These are phyloP conservation scores for Cylindroiulus punctatus DNA, from an alignment of 2,888 invertebrate genomes.

Conservation along the genomic window DNA sequence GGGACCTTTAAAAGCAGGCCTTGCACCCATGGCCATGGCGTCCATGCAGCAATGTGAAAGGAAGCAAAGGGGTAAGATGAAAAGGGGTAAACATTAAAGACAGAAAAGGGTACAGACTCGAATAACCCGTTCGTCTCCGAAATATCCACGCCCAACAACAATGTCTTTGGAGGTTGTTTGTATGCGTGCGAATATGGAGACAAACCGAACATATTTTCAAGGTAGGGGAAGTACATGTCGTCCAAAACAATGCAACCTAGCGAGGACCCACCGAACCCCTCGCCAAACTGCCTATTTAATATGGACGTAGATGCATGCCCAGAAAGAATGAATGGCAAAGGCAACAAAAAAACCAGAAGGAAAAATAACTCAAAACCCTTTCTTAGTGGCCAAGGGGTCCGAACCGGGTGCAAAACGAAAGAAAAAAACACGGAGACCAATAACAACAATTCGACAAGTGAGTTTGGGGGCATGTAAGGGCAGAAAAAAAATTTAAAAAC, in stretches of 20 bases:
- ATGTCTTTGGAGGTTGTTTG: constrained; percentile 37
- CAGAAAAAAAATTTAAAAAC: neutral
- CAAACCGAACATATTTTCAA: constrained; percentile 36
- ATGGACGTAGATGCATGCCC: constrained; percentile 6
- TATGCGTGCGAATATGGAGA: constrained; percentile 45
- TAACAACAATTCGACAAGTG: constrained; percentile 34
- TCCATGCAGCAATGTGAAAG: neutral
- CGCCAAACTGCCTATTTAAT: constrained; percentile 23
- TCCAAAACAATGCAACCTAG: constrained; percentile 15
- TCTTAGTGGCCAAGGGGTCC: constrained; percentile 31
- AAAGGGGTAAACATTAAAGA: constrained; percentile 37
- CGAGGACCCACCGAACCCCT: constrained; percentile 1
- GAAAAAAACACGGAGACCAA: neutral
- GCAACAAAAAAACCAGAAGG: neutral
- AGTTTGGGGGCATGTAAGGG: neutral
- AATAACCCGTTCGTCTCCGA: constrained; percentile 41
- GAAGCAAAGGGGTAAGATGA: constrained; percentile 28
- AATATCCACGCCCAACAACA: constrained; percentile 39
- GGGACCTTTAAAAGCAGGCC: neutral
- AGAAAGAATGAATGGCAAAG: constrained; percentile 21
- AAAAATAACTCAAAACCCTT: constrained; percentile 30
- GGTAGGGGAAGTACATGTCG: neutral
- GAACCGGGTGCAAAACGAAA: constrained; percentile 1
- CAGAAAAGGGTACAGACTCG: constrained; percentile 24
- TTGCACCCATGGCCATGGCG: neutral